Evolutionary conservation across 2,888 invertebrate species (phyloP), one percentile per base, ranked within the genome.

Genomic region (Hymenopus coronatus): DNA sequence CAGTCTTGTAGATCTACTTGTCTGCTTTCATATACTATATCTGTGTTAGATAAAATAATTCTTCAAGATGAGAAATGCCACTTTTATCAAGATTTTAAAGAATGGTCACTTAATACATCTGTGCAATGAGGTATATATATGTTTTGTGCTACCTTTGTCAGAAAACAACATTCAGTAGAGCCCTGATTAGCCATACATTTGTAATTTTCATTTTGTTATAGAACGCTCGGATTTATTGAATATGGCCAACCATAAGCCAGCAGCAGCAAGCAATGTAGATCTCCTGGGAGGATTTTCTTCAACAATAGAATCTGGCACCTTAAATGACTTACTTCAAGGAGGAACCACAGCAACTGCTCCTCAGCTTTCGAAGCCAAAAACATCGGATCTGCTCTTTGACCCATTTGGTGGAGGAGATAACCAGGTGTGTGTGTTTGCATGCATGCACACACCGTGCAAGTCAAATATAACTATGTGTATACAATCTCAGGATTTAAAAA

Each of bases 261-360:
- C n/a, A 82, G 28, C 82, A 30, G 27, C 81, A 28, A 94, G 94
- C 70, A 95, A 95, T 91, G 95, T 95, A 92, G 95, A 97, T 95
- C 93, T 96, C 88, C 92, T 96, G 30, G 95, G 95, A 89, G 94
- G 93, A 33, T 93, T 94, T 91, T 92, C 88, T 7, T 88, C 89
- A 15, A 28, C 83, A 28, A 1, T 81, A 46, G 84, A 84, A 15
- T 20, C 83, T 14, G 83, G 28, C 25, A 27, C 85, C 40, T 83
- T 89, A 40, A 54, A 83, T 27, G 83, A 70, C 27, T 54, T 83
- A 20, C 83, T 88, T 40, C 88, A 84, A 25, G 89, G 85, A 84
- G 9, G 70, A 40, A n/a, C 81, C 83, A 27, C 88, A 40, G 28
- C 54, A 4, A 15, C 27, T 84, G 88, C 33, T 30, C 33, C 84